Evolutionary conservation across 2,888 invertebrate genomes (phyloP).

Genomic region (Athrips mouffetella): DNA sequence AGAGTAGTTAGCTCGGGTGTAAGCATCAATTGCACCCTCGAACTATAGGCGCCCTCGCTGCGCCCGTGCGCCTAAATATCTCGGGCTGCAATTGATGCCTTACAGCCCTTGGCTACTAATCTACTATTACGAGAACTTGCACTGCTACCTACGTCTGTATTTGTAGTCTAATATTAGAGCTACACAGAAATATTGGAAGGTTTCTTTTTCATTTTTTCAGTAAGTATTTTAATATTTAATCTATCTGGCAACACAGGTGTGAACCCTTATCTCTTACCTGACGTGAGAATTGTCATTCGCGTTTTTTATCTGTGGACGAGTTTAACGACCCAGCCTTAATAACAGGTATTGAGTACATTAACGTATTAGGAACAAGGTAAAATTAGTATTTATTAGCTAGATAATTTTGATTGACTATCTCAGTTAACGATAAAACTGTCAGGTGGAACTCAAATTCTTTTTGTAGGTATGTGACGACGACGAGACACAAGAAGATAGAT

Average conservation of each 20-base stretch:
- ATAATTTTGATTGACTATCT: neutral
- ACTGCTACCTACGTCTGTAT: no score
- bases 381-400: neutral
- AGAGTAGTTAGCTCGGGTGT: no score
- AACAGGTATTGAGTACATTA: neutral
- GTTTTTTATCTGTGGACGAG: constrained; percentile 24
- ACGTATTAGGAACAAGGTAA: no score
- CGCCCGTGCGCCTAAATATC: no score
- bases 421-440: neutral
- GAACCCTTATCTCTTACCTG: constrained; percentile 47
- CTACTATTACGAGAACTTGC: no score
- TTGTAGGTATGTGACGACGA: no score
- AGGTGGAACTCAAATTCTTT: neutral
- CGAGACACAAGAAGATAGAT: no score
- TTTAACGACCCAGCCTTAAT: constrained; percentile 1
- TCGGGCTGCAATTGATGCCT: no score
- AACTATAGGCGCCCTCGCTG: no score
- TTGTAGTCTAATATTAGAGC: no score
- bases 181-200: neutral
- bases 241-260: constrained; percentile 20
- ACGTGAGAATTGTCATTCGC: constrained; percentile 40
- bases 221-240: neutral
- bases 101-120: no score
- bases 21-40: no score
- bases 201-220: neutral